These are phyloP conservation scores for Odontomyia ornata DNA, from an alignment of 2,888 invertebrate genomes.

Conservation along the genomic window DNA sequence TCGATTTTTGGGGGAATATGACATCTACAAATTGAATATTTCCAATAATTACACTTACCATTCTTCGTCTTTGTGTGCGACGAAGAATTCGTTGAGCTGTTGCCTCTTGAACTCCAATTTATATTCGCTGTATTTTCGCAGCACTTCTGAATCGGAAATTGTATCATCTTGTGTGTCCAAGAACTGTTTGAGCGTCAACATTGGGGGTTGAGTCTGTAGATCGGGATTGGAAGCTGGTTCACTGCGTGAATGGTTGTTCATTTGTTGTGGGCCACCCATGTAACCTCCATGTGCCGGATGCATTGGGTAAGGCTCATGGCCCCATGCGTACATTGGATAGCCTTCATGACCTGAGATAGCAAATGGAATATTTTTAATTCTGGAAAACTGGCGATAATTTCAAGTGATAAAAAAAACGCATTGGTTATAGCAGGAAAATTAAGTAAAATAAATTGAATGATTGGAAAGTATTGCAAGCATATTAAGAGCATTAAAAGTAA, in stretches of 20 bases:
- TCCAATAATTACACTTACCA: conserved; percentile 75
- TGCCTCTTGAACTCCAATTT: conserved; percentile 96
- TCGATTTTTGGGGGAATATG: neutral
- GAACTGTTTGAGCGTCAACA: conserved; percentile 98
- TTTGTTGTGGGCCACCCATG: conserved; percentile 53
- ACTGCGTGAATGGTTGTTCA: conserved; percentile 53
- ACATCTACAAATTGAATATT: conserved; percentile 27
- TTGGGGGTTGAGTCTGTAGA: conserved; percentile 84
- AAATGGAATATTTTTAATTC: too few relatives aligned
- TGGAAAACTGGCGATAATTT: too few relatives aligned
- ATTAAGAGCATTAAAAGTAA: too few relatives aligned
- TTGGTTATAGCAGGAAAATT: neutral
- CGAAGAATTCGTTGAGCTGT: conserved; percentile 98
- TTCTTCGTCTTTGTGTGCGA: conserved; percentile 99
- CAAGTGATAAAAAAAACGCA: neutral
- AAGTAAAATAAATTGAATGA: too few relatives aligned
- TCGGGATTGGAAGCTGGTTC: conserved; percentile 58
- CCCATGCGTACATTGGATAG: conserved; percentile 63
- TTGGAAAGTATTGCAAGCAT: too few relatives aligned
- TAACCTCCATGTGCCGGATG: conserved; percentile 60
- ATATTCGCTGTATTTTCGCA: conserved; percentile 97
- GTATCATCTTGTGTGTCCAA: conserved; percentile 96
- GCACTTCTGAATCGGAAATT: conserved; percentile 96
- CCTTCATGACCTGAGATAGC: conserved; percentile 59
- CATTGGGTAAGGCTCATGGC: conserved; percentile 60